phyloP scores from a whole-genome alignment of 2,113 vertebrate species.

The Scopus umbretta region DNA sequence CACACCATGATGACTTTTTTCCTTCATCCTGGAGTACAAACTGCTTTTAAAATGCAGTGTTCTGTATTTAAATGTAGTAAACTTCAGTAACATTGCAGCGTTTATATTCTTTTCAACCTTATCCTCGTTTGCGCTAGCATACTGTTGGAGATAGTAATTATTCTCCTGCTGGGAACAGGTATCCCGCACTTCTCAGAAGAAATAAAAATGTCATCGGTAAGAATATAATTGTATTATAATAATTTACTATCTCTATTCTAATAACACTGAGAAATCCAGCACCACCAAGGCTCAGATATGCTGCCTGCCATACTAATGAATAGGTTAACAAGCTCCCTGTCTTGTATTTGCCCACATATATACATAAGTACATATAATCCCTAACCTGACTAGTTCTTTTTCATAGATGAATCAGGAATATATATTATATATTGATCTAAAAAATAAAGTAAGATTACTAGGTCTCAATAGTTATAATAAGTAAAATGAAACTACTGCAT shows the following conservation, averaged over 20 bases:
- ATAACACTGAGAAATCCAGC: background rate
- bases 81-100: background rate
- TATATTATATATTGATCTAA: background rate
- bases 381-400: background rate
- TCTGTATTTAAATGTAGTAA: background rate
- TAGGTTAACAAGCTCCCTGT: background rate
- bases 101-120: background rate
- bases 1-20: background rate
- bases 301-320: background rate
- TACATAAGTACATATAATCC: background rate
- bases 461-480: background rate
- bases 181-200: conserved; percentile 42
- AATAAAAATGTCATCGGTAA: conserved; percentile 49
- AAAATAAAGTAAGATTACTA: background rate
- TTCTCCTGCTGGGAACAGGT: conserved; percentile 50
- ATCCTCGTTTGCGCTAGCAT: background rate
- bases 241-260: background rate
- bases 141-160: conserved; percentile 21
- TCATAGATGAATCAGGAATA: background rate
- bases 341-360: background rate
- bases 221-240: background rate
- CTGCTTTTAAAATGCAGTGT: background rate
- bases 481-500: background rate
- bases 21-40: background rate
- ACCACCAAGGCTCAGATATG: background rate